Percentiles rank a stretch among this genome's conserved stretches.
These are phyloP conservation scores for Coremacera marginata DNA, from an alignment of 2,888 invertebrate species.

Conservation along the genomic window DNA sequence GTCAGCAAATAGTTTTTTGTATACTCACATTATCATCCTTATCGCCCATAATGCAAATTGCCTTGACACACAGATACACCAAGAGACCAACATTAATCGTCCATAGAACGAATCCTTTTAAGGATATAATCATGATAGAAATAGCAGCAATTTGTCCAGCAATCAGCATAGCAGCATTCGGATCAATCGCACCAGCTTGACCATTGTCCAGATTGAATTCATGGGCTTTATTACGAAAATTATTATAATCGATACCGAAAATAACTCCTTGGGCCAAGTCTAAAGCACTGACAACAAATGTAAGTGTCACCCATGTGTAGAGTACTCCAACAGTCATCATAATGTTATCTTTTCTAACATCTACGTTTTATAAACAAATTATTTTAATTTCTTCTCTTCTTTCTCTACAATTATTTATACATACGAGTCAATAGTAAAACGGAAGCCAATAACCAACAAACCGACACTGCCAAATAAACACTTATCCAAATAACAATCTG, in stretches of 20 bases:
- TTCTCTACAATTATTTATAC: slow-evolving; percentile 40
- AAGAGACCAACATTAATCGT: slow-evolving; percentile 64
- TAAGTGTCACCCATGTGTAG: slow-evolving; percentile 62
- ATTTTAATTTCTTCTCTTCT: not conserved
- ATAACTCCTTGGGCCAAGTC: slow-evolving; percentile 65
- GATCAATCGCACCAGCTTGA: slow-evolving; percentile 48
- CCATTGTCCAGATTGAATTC: slow-evolving; percentile 50
- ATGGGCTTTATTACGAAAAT: slow-evolving; percentile 55
- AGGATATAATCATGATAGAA: slow-evolving; percentile 66
- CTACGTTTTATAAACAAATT: slow-evolving; percentile 49
- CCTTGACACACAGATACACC: slow-evolving; percentile 54
- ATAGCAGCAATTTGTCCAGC: slow-evolving; percentile 62
- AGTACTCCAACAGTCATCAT: slow-evolving; percentile 53
- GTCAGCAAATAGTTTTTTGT: no score
- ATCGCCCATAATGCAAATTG: slow-evolving; percentile 52
- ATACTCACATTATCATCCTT: slow-evolving; percentile 57
- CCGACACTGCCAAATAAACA: slow-evolving; percentile 63
- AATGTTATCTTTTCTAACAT: slow-evolving; percentile 57
- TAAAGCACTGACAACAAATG: slow-evolving; percentile 59
- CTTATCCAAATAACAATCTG: slow-evolving; percentile 63
- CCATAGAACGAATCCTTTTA: slow-evolving; percentile 70
- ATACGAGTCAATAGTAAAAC: slow-evolving; percentile 61
- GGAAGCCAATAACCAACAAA: slow-evolving; percentile 64
- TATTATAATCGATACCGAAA: slow-evolving; percentile 65
- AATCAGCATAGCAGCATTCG: slow-evolving; percentile 56